Base-by-base conservation (phyloP, 2,113 vertebrate species). In the Haliaeetus leucogaster region DNA sequence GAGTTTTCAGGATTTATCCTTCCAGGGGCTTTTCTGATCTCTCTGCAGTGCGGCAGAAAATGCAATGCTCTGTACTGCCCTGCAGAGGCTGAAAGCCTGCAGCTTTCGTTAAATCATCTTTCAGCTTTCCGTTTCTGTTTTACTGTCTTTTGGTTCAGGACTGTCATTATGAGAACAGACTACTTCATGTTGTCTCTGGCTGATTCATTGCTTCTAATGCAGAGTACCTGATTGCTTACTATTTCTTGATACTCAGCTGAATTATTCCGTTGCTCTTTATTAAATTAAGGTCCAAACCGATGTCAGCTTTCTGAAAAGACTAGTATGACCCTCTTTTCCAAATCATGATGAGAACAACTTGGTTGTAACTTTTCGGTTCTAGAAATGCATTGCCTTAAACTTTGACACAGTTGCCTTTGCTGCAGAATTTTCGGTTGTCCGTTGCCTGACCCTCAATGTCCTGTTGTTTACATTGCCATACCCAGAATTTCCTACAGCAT, bases 171-270 rank as follows among this genome's bases (percentile, higher is more conserved):
- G 45, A 82, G 45, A 81, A 10, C 52, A 12, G 6, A 7, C 17
- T 16, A 7, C 45, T 74, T 79, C 7, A 1, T 21, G 13, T 17
- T 70, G 11, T 20, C 29, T 30, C 71, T 20, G 47, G 0, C 56
- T 43, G 30, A 22, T 68, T 40, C 87, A 20, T 7, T 16, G 78
- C 84, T 71, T 72, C 73, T 21, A 40, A 27, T 1, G 0, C 72
- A 7, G 26, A 22, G 3, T 12, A 20, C 20, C 26, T 4, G 0
- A 0, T 23, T 32, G 34, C 43, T 76, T 15, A 8, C 36, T 68
- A 4, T 79, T 84, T 52, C 86, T 72, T 52, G 70, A 58, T 47
- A 13, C 77, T 71, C 59, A 26, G 43, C 27, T 61, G 74, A 68
- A 58, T 80, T 61, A 66, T 48, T 48, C 40, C 3, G 0, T 19